Percentiles rank a stretch among this genome's conserved stretches.
These are phyloP conservation scores for Muschampia staudingeri DNA, from an alignment of 2,888 invertebrate genomes.

Conservation along the genomic window DNA sequence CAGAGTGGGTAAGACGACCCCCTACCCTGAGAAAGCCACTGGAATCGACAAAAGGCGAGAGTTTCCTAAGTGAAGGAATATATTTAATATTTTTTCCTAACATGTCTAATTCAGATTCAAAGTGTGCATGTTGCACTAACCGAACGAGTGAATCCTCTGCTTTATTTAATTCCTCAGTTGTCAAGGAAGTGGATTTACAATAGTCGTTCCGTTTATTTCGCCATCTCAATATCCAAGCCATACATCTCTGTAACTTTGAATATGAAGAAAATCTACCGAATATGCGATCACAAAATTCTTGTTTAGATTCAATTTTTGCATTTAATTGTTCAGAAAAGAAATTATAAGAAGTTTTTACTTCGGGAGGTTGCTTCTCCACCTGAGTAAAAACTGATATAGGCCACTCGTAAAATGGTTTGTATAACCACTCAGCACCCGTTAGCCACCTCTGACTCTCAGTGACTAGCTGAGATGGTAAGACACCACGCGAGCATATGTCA, in stretches of 20 bases:
- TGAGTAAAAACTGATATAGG: background rate
- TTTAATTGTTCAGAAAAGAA: background rate
- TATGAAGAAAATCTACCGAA: background rate
- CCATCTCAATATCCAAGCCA: slow-evolving; percentile 11
- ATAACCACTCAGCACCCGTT: background rate
- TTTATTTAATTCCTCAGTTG: slow-evolving; percentile 9
- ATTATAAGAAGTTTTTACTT: background rate
- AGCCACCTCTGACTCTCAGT: background rate
- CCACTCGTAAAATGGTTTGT: background rate
- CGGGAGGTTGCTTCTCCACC: background rate
- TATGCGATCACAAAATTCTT: slow-evolving; percentile 1
- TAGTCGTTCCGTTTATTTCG: background rate
- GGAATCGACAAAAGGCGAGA: background rate
- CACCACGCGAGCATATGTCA: background rate
- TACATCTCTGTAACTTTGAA: background rate
- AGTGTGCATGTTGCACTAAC: background rate
- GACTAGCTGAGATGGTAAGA: background rate
- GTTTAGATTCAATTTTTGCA: background rate
- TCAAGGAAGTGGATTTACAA: background rate
- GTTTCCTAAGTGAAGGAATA: slow-evolving; percentile 7
- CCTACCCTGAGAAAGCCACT: slow-evolving; percentile 7
- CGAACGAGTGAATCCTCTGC: background rate
- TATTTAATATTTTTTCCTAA: background rate
- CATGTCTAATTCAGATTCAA: background rate
- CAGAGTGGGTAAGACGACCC: slow-evolving; percentile 7